Evolutionary conservation across 2,113 vertebrate species (phyloP).

Genomic region (Naja naja): DNA sequence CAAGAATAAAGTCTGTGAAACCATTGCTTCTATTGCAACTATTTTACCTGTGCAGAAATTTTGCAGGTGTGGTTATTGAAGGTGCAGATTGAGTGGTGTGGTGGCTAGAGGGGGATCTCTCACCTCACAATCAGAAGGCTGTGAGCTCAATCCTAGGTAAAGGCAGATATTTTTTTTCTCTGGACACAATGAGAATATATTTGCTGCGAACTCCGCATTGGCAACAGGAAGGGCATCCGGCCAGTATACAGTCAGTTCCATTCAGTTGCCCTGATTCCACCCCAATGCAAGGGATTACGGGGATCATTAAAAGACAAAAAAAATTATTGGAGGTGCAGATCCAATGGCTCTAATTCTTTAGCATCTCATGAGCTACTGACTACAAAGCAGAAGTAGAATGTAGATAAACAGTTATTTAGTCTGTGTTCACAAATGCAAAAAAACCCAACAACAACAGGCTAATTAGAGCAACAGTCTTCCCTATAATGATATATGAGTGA

Average conservation of each 20-base stretch:
- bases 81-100: background rate
- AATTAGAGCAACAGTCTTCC: background rate
- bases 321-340: background rate
- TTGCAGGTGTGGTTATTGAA: background rate
- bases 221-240: no score
- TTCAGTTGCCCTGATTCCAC: no score
- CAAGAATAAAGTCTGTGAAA: background rate
- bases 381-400: background rate
- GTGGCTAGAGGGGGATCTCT: no score
- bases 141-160: no score
- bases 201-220: no score
- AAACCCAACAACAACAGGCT: no score
- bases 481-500: background rate
- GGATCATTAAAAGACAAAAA: no score
- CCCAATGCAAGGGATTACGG: no score
- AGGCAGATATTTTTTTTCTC: no score
- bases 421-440: background rate
- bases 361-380: background rate
- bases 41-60: background rate
- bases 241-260: no score
- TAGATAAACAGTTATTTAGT: background rate
- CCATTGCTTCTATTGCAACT: background rate
- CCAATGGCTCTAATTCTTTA: background rate
- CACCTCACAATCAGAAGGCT: no score
- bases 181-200: no score